phyloP scores from a whole-genome alignment of 1,140 invertebrate species.

The Lordiphosa collinella region DNA sequence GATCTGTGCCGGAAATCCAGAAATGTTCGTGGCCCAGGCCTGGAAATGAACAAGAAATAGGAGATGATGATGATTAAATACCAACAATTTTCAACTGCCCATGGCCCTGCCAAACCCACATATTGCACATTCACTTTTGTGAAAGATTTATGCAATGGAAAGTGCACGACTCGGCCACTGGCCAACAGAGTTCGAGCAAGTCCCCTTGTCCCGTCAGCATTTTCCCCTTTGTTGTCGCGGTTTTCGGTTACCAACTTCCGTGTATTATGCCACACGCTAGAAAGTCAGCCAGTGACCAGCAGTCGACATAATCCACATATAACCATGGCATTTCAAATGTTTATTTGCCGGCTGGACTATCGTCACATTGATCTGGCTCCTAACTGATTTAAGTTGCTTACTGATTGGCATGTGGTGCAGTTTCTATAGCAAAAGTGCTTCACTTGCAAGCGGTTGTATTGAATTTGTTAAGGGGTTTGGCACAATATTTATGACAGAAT shows the following conservation, averaged over 20 bases:
- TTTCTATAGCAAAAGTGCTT: constrained; percentile 1
- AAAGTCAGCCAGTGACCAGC: constrained; percentile 36
- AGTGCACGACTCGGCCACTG: constrained; percentile 33
- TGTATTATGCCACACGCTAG: constrained; percentile 63
- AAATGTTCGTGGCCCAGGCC: constrained; percentile 93
- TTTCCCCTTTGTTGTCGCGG: constrained; percentile 29
- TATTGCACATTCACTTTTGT: constrained; percentile 51
- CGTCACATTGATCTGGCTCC: constrained; percentile 50
- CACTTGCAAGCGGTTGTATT: constrained; percentile 2
- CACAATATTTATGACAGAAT: constrained; percentile 5
- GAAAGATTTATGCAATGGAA: constrained; percentile 51
- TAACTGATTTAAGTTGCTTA: constrained; percentile 34
- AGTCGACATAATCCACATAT: constrained; percentile 8
- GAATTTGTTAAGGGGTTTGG: constrained; percentile 9
- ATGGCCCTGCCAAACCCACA: constrained; percentile 5
- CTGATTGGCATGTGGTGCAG: constrained; percentile 12
- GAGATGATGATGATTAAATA: neutral
- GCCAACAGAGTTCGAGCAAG: constrained; percentile 1
- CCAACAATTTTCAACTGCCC: constrained; percentile 1
- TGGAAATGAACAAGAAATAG: constrained; percentile 63
- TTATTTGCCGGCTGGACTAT: constrained; percentile 29
- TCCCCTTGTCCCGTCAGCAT: neutral
- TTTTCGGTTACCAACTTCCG: constrained; percentile 75
- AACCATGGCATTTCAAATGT: constrained; percentile 10
- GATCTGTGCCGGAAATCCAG: constrained; percentile 94